These are phyloP conservation scores for Phallusia fumigata DNA, from an alignment of 23 tunicate genomes.

Conservation along the genomic window DNA sequence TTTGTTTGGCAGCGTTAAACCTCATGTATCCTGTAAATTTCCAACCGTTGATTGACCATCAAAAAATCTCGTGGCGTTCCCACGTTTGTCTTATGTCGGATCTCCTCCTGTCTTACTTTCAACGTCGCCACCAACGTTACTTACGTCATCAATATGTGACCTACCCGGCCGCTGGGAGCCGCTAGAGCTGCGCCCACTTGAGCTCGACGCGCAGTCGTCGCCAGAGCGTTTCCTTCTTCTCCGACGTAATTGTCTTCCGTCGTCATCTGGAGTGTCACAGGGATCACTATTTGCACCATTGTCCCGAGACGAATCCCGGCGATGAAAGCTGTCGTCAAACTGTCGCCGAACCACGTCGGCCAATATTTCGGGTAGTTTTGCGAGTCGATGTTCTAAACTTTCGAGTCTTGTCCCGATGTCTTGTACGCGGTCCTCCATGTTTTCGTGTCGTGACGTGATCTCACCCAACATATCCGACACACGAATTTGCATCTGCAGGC, in stretches of 20 bases:
- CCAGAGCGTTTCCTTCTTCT: neutral
- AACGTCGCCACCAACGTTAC: neutral
- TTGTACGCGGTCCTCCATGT: conserved; percentile 54
- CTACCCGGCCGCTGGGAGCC: neutral
- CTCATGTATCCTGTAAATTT: too few species aligned
- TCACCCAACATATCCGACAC: conserved; percentile 87
- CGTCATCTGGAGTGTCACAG: neutral
- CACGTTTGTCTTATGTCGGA: too few species aligned
- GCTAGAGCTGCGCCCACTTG: neutral
- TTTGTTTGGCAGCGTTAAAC: too few species aligned
- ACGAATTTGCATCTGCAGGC: conserved; percentile 81
- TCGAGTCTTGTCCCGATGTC: conserved; percentile 51
- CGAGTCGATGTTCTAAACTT: conserved; percentile 45
- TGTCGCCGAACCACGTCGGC: conserved; percentile 38
- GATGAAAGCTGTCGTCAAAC: neutral
- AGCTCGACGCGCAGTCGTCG: neutral
- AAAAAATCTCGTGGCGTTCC: too few species aligned
- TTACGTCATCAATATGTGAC: neutral
- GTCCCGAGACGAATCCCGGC: neutral
- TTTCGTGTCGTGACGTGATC: conserved; percentile 60
- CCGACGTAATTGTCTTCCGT: neutral
- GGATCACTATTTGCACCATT: neutral
- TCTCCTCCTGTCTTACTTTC: neutral
- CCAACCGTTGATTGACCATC: too few species aligned
- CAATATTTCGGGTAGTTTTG: conserved; percentile 49